Base-by-base conservation (phyloP, 2,888 invertebrate genomes). In the Hyposoter didymator region DNA sequence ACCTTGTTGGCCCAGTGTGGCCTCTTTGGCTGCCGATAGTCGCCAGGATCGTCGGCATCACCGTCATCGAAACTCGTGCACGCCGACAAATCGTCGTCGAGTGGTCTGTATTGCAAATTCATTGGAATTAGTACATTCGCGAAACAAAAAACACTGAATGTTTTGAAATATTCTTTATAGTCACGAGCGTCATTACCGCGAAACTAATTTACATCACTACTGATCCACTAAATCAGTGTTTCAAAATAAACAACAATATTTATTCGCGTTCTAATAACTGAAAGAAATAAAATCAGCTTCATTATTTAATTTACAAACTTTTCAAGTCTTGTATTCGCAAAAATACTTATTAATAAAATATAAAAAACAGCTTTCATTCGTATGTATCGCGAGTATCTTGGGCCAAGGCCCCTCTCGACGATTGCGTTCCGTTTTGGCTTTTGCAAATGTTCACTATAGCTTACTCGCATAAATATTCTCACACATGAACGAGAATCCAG, bases 1-100 rank as follows among this genome's bases (percentile, higher is more conserved):
- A 97, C 96, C 94, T 98, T 98, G 94, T 97, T 97, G 84, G 97
- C 96, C 98, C 98, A 98, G 92, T 97, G 97, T 76, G 97, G 97
- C 91, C 97, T 95, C 89, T 97, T 95, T 6, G 97, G 97, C 92
- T 97, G 97, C 87, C 97, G 94, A 92, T 97, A 96, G 84, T 93
- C 92, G 14, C 90, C 89, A 35, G 89, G 90, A 87, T 93, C 93
- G 43, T 95, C 95, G 62, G 95, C 95, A 86, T 96, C 96, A 14
- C 95, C 95, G 90, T 97, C 97, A 88, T 96, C 97, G 92, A 96
- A 96, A 92, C 97, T 97, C 90, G 97, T 97, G 88, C 96, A 96
- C 82, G 97, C 97, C 78, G 96, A 96, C 39, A 96, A 95, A 90
- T 97, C 97, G 91, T 97, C 96, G 90, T 96, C 97, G 76, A 96